Evolutionary conservation across 2,113 vertebrate species (phyloP).

Genomic region (Misgurnus anguillicaudatus): DNA sequence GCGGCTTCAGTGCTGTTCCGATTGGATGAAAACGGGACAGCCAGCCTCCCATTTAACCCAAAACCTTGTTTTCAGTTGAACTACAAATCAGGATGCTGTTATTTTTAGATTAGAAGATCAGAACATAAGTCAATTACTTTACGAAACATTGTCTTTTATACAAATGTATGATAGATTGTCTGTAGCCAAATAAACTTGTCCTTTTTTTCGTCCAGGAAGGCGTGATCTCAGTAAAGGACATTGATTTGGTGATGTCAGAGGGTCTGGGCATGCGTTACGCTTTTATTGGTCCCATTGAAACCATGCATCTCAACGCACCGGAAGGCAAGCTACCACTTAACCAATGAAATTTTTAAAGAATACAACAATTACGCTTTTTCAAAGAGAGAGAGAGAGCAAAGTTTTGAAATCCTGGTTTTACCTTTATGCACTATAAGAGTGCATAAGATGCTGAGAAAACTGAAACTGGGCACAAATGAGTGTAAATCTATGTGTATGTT

Average conservation of each 20-base stretch:
- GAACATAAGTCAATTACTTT: constrained; percentile 18
- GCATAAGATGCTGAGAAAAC: constrained; percentile 14
- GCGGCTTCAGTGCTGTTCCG: constrained; percentile 46
- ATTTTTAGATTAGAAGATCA: constrained; percentile 44
- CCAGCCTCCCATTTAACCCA: constrained; percentile 27
- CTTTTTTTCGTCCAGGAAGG: constrained; percentile 79
- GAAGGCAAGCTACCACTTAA: constrained; percentile 65
- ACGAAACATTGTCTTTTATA: constrained; percentile 13
- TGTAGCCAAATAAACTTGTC: background rate
- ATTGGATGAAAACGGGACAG: constrained; percentile 54
- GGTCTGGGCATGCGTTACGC: constrained; percentile 95
- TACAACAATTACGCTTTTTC: background rate
- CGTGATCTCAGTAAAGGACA: constrained; percentile 86
- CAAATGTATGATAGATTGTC: background rate
- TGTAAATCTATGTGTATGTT: constrained; percentile 44
- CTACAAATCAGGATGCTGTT: constrained; percentile 33
- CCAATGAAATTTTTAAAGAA: background rate
- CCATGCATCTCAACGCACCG: constrained; percentile 94
- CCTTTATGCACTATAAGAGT: constrained; percentile 42
- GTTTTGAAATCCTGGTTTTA: background rate
- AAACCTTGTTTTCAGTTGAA: constrained; percentile 24
- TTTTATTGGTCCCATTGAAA: constrained; percentile 96
- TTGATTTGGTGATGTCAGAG: constrained; percentile 96
- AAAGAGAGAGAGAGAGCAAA: background rate
- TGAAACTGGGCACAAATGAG: background rate